Evolutionary conservation across 1,140 invertebrate species (phyloP), one percentile per base, ranked within the genome.

Genomic region (Eulimnadia texana): DNA sequence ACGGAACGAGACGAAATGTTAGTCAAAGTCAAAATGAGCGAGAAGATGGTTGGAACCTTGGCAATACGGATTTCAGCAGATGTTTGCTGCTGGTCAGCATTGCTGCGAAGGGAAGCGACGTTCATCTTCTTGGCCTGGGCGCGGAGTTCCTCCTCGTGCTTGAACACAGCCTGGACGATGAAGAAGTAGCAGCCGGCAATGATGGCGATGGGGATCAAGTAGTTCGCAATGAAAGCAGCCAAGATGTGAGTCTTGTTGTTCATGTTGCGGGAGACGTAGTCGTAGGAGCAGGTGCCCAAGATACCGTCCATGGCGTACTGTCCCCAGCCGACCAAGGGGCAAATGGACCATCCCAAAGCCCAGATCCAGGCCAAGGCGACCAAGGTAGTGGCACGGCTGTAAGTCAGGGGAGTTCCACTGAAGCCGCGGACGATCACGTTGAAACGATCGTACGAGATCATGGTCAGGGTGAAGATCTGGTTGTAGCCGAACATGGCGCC

Each of bases 81-180:
- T 67, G 84, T 79, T 61, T 76, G 72, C 59, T 80, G 80, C n/a
- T 80, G 72, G 49, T 81, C 76, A 51, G 83, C 79, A 65, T 88
- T 88, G 33, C 82, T 84, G 64, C 88, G 72, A 25, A 93, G 70
- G 50, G 86, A 90, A 61, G 90, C 87, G 0, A 92, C 88, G 67
- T 93, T 92, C 89, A 92, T 93, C 71, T 91, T 92, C 71, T 90
- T 91, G 0, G 88, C 88, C 78, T 85, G 75, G 53, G 69, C 70
- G 22, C 65, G 60, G 67, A 78, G 72, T 63, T 73, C 68, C 50
- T 70, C 68, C 57, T 76, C 73, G 65, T 78, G 76, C 22, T 67
- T 65, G 10, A 67, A 67, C n/a, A 78, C 73, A 9, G 76, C 72
- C 51, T 66, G 55, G 33, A 76, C 70, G 62, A 78, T 78, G 65